Evolutionary conservation across 2,113 vertebrate genomes (phyloP).

Genomic region (Mustela lutreola): DNA sequence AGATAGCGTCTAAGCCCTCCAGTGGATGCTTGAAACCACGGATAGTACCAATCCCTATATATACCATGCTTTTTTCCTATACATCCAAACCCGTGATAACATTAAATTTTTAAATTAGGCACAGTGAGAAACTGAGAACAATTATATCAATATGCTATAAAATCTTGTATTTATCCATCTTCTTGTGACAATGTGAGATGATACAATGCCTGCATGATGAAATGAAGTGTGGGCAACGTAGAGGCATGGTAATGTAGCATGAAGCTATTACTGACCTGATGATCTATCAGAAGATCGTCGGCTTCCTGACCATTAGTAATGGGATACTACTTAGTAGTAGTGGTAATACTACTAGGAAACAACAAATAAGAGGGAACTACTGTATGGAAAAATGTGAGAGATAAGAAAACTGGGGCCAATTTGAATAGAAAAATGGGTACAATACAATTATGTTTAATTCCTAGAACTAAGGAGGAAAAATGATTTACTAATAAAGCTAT

Average conservation of each 20-base stretch:
- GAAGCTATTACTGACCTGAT: neutral
- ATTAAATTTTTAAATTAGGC: neutral
- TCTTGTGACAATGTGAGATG: neutral
- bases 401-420: neutral
- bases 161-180: neutral
- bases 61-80: neutral
- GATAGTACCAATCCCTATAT: neutral
- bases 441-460: neutral
- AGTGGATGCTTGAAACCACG: neutral
- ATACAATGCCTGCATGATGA: neutral
- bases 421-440: neutral
- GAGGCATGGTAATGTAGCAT: neutral
- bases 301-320: neutral
- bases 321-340: neutral
- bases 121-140: neutral
- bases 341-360: neutral
- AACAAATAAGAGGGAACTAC: neutral
- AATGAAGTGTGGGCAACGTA: neutral
- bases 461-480: neutral
- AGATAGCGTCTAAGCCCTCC: neutral
- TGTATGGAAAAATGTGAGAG: neutral
- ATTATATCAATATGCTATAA: neutral
- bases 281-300: neutral
- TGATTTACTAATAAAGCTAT: neutral
- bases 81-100: neutral